A percentile compares a stretch with the other conserved stretches of the same genome.
Evolutionary conservation across 2,113 vertebrate genomes (phyloP).

Genomic region (Brachirus orientalis): DNA sequence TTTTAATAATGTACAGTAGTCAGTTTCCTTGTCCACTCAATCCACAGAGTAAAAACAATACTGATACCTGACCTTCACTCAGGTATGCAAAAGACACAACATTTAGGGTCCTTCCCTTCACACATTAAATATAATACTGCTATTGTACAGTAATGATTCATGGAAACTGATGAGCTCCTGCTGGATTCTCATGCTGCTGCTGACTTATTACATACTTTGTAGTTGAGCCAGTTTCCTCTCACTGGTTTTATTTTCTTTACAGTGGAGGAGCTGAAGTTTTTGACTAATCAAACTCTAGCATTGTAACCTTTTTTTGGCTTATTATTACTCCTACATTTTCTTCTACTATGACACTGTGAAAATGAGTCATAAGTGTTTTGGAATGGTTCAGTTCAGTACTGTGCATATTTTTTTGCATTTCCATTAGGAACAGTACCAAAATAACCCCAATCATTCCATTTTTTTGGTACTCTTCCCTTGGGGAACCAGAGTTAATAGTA

Average conservation of each 20-base stretch:
- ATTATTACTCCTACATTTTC: not conserved
- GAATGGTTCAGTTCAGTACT: too few relatives aligned
- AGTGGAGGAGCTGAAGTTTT: constrained; percentile 41
- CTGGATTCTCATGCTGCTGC: not conserved
- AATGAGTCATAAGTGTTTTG: too few relatives aligned
- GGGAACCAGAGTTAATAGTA: too few relatives aligned
- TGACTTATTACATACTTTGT: too few relatives aligned
- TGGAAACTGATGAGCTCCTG: constrained; percentile 16
- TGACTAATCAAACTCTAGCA: constrained; percentile 40
- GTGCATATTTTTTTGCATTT: too few relatives aligned
- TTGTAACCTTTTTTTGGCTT: constrained; percentile 18
- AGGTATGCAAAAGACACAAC: constrained; percentile 11
- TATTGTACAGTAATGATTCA: constrained; percentile 18
- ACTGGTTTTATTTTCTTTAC: constrained; percentile 56
- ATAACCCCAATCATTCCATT: too few relatives aligned
- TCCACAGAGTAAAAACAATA: too few relatives aligned
- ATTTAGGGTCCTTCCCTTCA: constrained; percentile 30
- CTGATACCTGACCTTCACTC: constrained; percentile 56
- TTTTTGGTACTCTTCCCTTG: too few relatives aligned
- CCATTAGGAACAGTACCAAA: too few relatives aligned
- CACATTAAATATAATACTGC: constrained; percentile 4
- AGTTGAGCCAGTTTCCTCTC: constrained; percentile 28
- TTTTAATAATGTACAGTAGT: constrained; percentile 17
- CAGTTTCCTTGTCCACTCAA: constrained; percentile 17
- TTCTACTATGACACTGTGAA: too few relatives aligned